Base-by-base conservation (phyloP, 2,888 invertebrate species). In the Drosophila kokeensis region DNA sequence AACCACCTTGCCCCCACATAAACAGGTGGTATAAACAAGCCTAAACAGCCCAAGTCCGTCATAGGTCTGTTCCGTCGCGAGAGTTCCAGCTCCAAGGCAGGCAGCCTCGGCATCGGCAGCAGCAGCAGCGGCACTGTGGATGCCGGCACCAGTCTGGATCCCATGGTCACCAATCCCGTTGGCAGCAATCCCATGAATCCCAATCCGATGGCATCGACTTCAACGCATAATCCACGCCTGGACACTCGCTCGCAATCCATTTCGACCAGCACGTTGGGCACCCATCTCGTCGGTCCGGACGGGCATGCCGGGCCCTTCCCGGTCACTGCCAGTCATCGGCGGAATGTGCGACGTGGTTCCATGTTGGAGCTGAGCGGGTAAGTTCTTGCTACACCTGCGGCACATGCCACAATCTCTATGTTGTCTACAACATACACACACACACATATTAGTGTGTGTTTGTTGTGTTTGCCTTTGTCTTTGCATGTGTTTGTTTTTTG, bases 41-140 rank as follows among this genome's bases (percentile, higher is more conserved):
- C 97, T 93, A 96, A 97, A 94, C 95, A 95, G 94, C 95, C 96
- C 87, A 96, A 96, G 94, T 97, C 97, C 93, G 97, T 97, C 93
- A 97, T 97, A 94, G 97, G 97, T 94, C 95, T 97, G 78, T 97
- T 97, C 94, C 95, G 97, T 91, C 95, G 97, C 91, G 97, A 97
- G 92, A 97, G 97, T 93, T 94, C 95, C 82, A 95, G 96, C 87
- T 97, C 97, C 0, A 90, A 89, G 74, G 90, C 86, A 61, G 95
- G 95, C 62, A 95, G 95, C 84, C 95, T 93, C 52, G 86, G 84
- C 59, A 73, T 87, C 8, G 94, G 94, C 30, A 92, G 90, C 60
- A 82, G 88, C 58, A 92, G 89, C 58, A 82, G 90, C 59, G 93
- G 94, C 52, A 94, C 94, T 58, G 92, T 94, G 27, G 95, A 87